Conservation (phyloP, 2,888 invertebrate species). For the Cryptops parisi region DNA sequence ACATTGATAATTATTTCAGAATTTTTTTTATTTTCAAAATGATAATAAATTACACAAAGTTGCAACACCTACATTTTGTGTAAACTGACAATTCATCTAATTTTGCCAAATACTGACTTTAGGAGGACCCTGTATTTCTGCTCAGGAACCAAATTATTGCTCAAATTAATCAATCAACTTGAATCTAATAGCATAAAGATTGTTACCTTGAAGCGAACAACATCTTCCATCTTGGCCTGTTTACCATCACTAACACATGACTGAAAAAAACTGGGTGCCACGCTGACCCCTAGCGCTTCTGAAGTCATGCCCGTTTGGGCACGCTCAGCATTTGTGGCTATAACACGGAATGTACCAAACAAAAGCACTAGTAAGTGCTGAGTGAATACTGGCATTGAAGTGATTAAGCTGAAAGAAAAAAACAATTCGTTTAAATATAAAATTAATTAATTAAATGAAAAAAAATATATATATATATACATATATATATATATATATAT, state of each 20-base stretch:
- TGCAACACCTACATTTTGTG: too few species aligned
- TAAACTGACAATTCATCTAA: too few species aligned
- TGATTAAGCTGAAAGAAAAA: constrained; percentile 53
- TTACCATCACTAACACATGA: constrained; percentile 90
- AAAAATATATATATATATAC: not conserved
- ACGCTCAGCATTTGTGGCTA: constrained; percentile 79
- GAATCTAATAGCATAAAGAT: too few species aligned
- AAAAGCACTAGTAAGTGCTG: constrained; percentile 85
- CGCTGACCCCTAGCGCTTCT: constrained; percentile 86
- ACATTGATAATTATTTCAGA: too few species aligned
- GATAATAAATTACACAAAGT: too few species aligned
- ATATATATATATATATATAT: not conserved
- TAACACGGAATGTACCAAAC: constrained; percentile 92
- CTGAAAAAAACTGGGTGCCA: constrained; percentile 92
- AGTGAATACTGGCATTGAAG: constrained; percentile 73
- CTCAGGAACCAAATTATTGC: not conserved
- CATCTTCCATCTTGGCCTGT: constrained; percentile 90
- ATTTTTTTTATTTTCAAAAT: too few species aligned
- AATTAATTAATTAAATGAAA: constrained; percentile 3
- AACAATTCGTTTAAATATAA: constrained; percentile 5
- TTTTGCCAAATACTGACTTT: too few species aligned
- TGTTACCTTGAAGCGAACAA: constrained; percentile 75
- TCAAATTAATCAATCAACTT: constrained; percentile 18
- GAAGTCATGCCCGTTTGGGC: constrained; percentile 88
- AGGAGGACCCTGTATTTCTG: too few species aligned